Evolutionary conservation across 2,888 invertebrate species (phyloP).

Genomic region (Drosophila sordidula): DNA sequence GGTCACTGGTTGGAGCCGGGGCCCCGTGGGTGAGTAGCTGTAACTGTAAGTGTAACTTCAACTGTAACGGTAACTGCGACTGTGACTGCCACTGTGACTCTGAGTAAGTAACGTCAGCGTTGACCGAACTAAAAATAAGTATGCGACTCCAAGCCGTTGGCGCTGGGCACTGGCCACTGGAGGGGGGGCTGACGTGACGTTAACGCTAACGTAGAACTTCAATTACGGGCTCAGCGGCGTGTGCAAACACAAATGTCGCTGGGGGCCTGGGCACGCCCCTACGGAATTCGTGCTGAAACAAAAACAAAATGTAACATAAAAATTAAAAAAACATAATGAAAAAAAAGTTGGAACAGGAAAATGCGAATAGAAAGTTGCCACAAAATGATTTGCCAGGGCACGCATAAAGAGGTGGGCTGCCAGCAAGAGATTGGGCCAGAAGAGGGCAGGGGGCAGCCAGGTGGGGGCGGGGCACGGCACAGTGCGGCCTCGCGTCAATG

Average conservation of each 20-base stretch:
- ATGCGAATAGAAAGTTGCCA: constrained; percentile 64
- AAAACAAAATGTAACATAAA: constrained; percentile 15
- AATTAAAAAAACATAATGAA: background rate
- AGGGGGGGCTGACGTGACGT: background rate
- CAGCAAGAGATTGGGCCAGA: background rate
- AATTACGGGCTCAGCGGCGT: constrained; percentile 58
- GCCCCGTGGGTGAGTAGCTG: constrained; percentile 3
- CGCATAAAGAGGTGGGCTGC: constrained; percentile 13
- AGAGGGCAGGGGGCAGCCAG: background rate
- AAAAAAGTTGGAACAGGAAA: constrained; percentile 25
- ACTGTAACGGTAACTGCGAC: constrained; percentile 9
- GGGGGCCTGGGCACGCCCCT: constrained; percentile 28
- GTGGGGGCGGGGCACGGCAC: background rate
- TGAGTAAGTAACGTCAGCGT: constrained; percentile 22
- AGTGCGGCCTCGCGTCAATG: constrained; percentile 56
- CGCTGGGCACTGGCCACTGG: background rate
- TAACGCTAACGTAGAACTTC: constrained; percentile 45
- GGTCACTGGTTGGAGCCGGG: constrained; percentile 27
- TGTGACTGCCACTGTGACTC: constrained; percentile 20
- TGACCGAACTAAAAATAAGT: constrained; percentile 54
- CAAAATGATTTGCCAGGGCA: constrained; percentile 54
- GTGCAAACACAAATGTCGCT: constrained; percentile 48
- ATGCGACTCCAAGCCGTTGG: constrained; percentile 30
- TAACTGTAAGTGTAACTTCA: constrained; percentile 11
- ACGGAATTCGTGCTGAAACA: constrained; percentile 2